These are phyloP conservation scores for Leptinotarsa rubiginosa DNA, from an alignment of 2,888 invertebrate species.

Conservation along the genomic window DNA sequence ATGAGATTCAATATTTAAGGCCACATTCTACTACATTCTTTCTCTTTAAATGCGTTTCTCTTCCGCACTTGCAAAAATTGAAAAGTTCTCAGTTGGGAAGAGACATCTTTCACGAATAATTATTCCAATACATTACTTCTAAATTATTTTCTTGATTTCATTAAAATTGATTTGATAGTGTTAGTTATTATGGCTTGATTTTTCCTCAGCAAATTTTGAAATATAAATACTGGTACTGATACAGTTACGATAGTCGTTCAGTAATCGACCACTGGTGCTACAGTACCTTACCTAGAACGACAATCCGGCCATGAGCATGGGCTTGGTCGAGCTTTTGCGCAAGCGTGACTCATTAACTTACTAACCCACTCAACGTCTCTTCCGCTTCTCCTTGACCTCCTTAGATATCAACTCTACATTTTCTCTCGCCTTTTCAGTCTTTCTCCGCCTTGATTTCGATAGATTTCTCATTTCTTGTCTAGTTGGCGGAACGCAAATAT, in stretches of 20 bases:
- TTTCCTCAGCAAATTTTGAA: too few species aligned
- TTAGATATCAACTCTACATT: constrained; percentile 44
- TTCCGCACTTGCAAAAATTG: too few species aligned
- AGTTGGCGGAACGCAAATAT: constrained; percentile 25
- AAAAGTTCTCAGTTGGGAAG: too few species aligned
- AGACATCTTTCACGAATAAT: too few species aligned
- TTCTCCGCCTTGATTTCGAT: constrained; percentile 35
- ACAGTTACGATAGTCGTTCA: background rate
- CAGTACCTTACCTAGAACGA: background rate
- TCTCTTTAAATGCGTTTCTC: too few species aligned
- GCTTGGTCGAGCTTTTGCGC: constrained; percentile 34
- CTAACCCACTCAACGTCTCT: constrained; percentile 57
- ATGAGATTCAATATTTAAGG: too few species aligned
- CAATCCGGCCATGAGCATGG: background rate
- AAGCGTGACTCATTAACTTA: constrained; percentile 58
- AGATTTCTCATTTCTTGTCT: constrained; percentile 31
- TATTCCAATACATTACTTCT: too few species aligned
- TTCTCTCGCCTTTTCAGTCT: constrained; percentile 37
- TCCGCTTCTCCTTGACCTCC: constrained; percentile 59
- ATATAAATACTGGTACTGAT: too few species aligned
- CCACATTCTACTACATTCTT: too few species aligned
- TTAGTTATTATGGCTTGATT: too few species aligned
- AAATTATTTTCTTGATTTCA: too few species aligned
- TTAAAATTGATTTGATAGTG: too few species aligned
- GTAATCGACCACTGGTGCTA: constrained; percentile 16